Evolutionary conservation across 2,888 invertebrate species (phyloP).

Genomic region (Calephelis perditalis): DNA sequence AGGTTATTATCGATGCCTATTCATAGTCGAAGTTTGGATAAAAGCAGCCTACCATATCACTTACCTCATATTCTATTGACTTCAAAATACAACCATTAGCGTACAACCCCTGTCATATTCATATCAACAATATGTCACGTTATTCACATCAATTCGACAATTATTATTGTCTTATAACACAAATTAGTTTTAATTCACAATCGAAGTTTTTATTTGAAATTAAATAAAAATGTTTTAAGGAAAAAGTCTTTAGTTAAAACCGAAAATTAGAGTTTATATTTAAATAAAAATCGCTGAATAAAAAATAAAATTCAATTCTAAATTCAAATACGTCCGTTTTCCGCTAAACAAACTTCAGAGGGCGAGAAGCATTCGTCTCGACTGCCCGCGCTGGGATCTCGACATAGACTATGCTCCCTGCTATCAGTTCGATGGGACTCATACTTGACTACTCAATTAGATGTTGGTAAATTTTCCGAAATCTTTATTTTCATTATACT

Average conservation of each 20-base stretch:
- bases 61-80: constrained; percentile 13
- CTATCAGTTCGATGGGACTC: constrained; percentile 8
- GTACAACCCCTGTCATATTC: constrained; percentile 2
- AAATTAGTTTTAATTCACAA: background rate
- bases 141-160: background rate
- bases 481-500: background rate
- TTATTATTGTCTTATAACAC: background rate
- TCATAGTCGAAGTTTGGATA: background rate
- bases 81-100: constrained; percentile 9
- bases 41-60: constrained; percentile 4
- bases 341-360: constrained; percentile 3
- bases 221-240: background rate
- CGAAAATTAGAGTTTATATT: background rate
- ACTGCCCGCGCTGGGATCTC: constrained; percentile 5
- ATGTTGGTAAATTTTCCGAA: background rate
- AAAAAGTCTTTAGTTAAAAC: background rate
- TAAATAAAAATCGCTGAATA: background rate
- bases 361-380: constrained; percentile 6
- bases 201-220: background rate
- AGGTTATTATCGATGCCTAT: background rate
- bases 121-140: background rate
- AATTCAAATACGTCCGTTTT: constrained; percentile 5
- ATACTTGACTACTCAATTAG: constrained; percentile 4
- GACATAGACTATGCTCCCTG: constrained; percentile 8
- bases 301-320: background rate